Evolutionary conservation across 2,113 vertebrate genomes (phyloP), one percentile per base, ranked within the genome.

Genomic region (Oplegnathus fasciatus): DNA sequence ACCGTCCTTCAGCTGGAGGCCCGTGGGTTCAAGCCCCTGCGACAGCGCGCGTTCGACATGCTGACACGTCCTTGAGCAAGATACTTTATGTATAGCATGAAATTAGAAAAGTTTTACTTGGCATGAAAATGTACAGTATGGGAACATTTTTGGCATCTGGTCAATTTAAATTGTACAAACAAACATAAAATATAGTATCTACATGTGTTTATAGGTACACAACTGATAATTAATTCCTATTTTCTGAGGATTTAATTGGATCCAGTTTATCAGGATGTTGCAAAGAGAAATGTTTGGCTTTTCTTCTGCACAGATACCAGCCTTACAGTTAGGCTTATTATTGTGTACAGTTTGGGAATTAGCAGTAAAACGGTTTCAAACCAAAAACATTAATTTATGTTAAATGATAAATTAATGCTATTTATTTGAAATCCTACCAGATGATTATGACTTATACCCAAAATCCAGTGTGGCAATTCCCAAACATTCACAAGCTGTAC

Each of bases 351-450:
- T 0, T 61, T 1, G 18, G 58, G 62, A 75, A 71, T 78, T 73
- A 77, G 28, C 44, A 68, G 7, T 26, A 28, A 70, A 75, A 58
- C 46, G 0, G 48, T 55, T 88, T 61, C 22, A 78, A 85, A 86
- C 76, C 28, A 76, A 80, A 77, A 82, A 62, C 67, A 66, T 58
- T 52, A 28, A 78, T 78, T 61, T n/a, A 68, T 22, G 18, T 68
- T 68, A 67, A 67, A 76, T 74, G 32, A 76, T 79, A 80, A 85
- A 88, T 80, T 57, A 69, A 84, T 54, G 67, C 30, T 22, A 78
- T 88, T 91, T 81, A 61, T 76, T 88, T 89, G 69, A 70, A 91
- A 88, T 78, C 61, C 52, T 30, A 85, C 66, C 76, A 89, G 40
- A 76, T 78, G 54, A 80, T 87, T 82, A 70, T 57, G 62, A 68